Evolutionary conservation across 2,888 invertebrate species (phyloP).

Genomic region (Dromius quadrimaculatus): DNA sequence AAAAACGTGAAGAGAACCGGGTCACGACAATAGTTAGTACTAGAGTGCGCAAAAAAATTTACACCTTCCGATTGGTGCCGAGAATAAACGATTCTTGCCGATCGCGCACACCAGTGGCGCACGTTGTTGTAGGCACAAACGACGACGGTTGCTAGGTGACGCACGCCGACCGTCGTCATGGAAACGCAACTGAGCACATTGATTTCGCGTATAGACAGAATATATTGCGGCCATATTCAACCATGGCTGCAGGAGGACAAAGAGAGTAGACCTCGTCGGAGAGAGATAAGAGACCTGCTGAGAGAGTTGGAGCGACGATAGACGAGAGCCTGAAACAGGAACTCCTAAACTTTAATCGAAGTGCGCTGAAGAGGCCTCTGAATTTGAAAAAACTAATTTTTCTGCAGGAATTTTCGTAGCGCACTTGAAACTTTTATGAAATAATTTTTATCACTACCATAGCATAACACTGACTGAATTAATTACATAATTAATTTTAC

Average conservation of each 20-base stretch:
- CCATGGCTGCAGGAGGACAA: constrained; percentile 30
- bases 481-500: too few relatives aligned
- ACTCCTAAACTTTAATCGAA: neutral
- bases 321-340: constrained; percentile 15
- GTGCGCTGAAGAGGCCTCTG: neutral
- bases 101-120: constrained; percentile 55
- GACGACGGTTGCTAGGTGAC: constrained; percentile 56
- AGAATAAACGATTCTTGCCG: constrained; percentile 39
- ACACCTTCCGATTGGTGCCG: constrained; percentile 44
- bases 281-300: constrained; percentile 9
- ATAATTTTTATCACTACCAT: too few relatives aligned
- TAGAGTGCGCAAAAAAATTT: constrained; percentile 47
- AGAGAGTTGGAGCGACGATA: constrained; percentile 52
- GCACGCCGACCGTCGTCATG: constrained; percentile 60
- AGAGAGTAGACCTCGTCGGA: constrained; percentile 5
- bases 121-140: constrained; percentile 54
- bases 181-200: constrained; percentile 64
- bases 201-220: constrained; percentile 67
- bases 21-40: constrained; percentile 52
- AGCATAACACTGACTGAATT: too few relatives aligned
- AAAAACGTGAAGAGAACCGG: constrained; percentile 55
- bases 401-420: too few relatives aligned
- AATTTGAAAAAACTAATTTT: too few relatives aligned
- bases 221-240: constrained; percentile 65
- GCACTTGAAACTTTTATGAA: too few relatives aligned